Conservation (phyloP, 1,140 invertebrate species). For the Archivesica marissinica region DNA sequence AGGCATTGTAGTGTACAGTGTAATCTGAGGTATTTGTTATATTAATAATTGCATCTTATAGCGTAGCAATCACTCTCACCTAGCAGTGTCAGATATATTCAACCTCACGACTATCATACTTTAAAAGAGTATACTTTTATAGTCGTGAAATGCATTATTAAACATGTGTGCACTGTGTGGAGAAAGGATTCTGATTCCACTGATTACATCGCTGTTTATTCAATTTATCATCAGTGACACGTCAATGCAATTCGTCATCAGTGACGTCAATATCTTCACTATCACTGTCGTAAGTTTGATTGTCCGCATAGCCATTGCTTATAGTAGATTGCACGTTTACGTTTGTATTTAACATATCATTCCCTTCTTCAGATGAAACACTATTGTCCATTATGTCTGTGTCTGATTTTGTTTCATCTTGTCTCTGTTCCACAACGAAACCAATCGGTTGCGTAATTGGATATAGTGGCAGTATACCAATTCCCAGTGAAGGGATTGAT, state of each 20-base stretch:
- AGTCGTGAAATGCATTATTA: too few species aligned
- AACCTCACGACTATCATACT: too few species aligned
- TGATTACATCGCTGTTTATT: too few species aligned
- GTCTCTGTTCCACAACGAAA: constrained; percentile 77
- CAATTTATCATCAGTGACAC: too few species aligned
- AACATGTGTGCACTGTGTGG: too few species aligned
- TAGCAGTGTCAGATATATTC: too few species aligned
- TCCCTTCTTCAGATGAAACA: constrained; percentile 34
- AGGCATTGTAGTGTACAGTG: neutral
- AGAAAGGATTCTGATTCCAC: too few species aligned
- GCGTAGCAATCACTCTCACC: too few species aligned
- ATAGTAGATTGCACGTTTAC: constrained; percentile 39
- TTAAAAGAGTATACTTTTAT: too few species aligned
- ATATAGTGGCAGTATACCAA: constrained; percentile 83
- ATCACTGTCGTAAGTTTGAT: constrained; percentile 22
- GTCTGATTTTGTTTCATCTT: constrained; percentile 54
- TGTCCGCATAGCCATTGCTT: neutral
- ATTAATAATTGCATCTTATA: neutral
- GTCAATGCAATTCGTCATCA: constrained; percentile 50
- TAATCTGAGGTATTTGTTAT: constrained; percentile 13
- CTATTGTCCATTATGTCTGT: constrained; percentile 44
- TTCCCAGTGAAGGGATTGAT: constrained; percentile 78
- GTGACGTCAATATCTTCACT: constrained; percentile 55
- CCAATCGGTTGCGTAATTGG: constrained; percentile 84
- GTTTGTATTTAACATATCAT: neutral